A percentile compares a stretch with the other conserved stretches of the same genome.
phyloP scores from a whole-genome alignment of 2,113 vertebrate species.

The Hypomesus transpacificus region DNA sequence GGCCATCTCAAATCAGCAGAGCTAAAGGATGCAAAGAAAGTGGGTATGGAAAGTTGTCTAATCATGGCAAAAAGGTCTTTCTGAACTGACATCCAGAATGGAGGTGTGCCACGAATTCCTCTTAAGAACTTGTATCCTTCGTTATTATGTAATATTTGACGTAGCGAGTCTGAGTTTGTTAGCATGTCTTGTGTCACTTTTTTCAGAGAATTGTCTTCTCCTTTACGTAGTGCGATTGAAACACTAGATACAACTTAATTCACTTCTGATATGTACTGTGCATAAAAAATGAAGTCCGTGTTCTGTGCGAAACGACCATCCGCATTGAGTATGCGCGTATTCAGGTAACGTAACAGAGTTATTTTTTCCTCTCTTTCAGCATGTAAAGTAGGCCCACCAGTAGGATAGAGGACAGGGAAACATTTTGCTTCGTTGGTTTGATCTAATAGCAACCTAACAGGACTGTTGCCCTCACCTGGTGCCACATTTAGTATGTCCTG shows the following conservation, averaged over 20 bases:
- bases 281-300: slow-evolving; percentile 25
- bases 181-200: neutral
- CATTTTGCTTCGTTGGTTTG: slow-evolving; percentile 25
- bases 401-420: slow-evolving; percentile 21
- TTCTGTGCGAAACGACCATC: slow-evolving; percentile 28
- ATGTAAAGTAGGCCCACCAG: slow-evolving; percentile 3
- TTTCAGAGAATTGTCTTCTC: neutral
- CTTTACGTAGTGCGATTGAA: slow-evolving; percentile 20
- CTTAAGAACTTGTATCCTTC: slow-evolving; percentile 1
- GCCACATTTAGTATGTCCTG: no score
- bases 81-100: neutral
- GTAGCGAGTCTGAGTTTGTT: neutral
- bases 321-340: slow-evolving; percentile 11
- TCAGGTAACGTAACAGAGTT: slow-evolving; percentile 6
- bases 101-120: neutral
- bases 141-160: neutral
- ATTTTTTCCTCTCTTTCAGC: slow-evolving; percentile 9
- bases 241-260: slow-evolving; percentile 13
- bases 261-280: slow-evolving; percentile 23
- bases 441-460: slow-evolving; percentile 14
- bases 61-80: slow-evolving; percentile 2
- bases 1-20: slow-evolving; percentile 1
- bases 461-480: slow-evolving; percentile 9
- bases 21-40: neutral
- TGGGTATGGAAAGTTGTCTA: neutral